Base-by-base conservation (phyloP, 1,140 invertebrate genomes). In the Acromyrmex echinatior region DNA sequence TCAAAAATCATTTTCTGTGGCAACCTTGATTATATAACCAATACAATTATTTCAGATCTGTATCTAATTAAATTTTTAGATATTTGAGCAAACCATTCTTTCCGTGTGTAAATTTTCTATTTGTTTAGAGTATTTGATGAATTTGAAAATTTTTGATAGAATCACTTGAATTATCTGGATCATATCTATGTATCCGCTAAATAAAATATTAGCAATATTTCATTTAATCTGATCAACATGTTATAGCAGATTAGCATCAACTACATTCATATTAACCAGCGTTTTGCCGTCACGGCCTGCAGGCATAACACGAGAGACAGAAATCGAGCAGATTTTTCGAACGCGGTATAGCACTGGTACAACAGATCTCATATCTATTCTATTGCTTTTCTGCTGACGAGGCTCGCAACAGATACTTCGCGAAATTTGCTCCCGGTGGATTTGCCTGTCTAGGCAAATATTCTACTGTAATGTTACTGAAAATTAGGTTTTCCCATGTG, bases 311-410 rank as follows among this genome's bases (percentile, higher is more conserved):
- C 25, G 56, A 77, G 53, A 21, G 28, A 31, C 31, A 62, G 35
- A 77, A 77, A 62, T 45, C 35, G 56, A 62, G 4, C 9, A 77
- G 58, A 77, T 77, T 60, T 77, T 25, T 5, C 71, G n/a, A 2
- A 16, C 35, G 9, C 1, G 2, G 25, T 25, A n/a, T 31, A 5
- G 18, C n/a, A 9, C 51, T n/a, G 31, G 5, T 18, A 18, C 21
- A 7, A 45, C 21, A 18, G 31, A 18, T 62, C 31, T 3, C 12
- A n/a, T 39, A 60, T 60, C 74, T 35, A 62, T 49, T 78, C 21
- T 63, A 28, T 28, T 39, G n/a, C 21, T 63, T 63, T 49, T 78
- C 35, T 4, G 39, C 39, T 25, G 53, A 77, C 21, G 35, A 77
- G 21, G 35, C 16, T 63, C 2, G 76, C 39, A 78, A 28, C 39